Evolutionary conservation across 2,113 vertebrate species (phyloP).

Genomic region (Symphodus melops): DNA sequence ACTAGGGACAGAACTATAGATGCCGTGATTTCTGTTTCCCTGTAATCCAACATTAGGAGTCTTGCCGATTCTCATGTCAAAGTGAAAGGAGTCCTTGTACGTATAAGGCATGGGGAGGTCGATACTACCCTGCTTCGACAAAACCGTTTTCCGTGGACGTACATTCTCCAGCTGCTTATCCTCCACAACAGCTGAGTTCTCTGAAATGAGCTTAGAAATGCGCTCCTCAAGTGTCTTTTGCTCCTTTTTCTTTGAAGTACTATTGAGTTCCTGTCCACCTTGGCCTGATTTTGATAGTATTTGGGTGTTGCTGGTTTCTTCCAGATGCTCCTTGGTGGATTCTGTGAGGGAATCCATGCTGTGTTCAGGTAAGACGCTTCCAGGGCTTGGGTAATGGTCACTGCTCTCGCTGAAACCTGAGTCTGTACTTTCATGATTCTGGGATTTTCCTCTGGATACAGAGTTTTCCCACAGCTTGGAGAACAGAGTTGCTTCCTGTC

Average conservation of each 20-base stretch:
- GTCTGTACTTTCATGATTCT: conserved; percentile 95
- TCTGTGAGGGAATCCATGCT: conserved; percentile 83
- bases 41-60: conserved; percentile 65
- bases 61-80: conserved; percentile 88
- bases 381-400: conserved; percentile 87
- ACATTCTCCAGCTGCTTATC: conserved; percentile 91
- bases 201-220: conserved; percentile 93
- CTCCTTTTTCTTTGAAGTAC: conserved; percentile 77
- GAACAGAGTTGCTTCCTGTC: conserved; percentile 85
- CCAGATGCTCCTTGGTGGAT: conserved; percentile 60
- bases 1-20: conserved; percentile 90
- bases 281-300: conserved; percentile 43
- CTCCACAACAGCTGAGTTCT: conserved; percentile 92
- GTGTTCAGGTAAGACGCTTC: conserved; percentile 79
- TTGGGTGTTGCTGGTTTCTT: conserved; percentile 22
- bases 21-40: conserved; percentile 75
- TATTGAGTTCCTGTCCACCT: conserved; percentile 49
- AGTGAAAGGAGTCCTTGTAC: conserved; percentile 97
- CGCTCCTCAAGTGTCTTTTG: conserved; percentile 90
- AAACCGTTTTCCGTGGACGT: conserved; percentile 90
- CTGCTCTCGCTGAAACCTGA: conserved; percentile 94
- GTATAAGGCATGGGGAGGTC: conserved; percentile 96
- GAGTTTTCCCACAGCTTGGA: conserved; percentile 87
- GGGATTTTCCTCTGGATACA: conserved; percentile 83
- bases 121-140: conserved; percentile 96